A percentile compares a stretch with the other conserved stretches of the same genome.
phyloP scores from a whole-genome alignment of 2,888 invertebrate genomes.

The Chymomyza amoena region DNA sequence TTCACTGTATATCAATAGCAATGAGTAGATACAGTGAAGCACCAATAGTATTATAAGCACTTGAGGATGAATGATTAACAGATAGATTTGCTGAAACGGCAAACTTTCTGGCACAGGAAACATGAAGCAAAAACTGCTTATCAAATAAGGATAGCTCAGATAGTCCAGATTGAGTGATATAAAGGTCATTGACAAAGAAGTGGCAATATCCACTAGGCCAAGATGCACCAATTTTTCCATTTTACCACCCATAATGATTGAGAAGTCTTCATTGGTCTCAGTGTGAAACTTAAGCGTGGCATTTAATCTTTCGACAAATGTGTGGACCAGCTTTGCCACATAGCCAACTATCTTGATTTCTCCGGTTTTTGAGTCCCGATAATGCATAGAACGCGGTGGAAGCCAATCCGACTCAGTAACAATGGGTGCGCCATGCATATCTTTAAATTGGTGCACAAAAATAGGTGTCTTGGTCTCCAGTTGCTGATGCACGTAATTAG shows the following conservation, averaged over 20 bases:
- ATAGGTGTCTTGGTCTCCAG: background rate
- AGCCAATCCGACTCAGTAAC: slow-evolving; percentile 20
- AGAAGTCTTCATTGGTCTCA: background rate
- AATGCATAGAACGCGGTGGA: slow-evolving; percentile 25
- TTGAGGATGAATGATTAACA: slow-evolving; percentile 1
- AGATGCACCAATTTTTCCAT: background rate
- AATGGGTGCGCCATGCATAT: slow-evolving; percentile 23
- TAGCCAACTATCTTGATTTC: slow-evolving; percentile 22
- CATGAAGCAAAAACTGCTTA: slow-evolving; percentile 19
- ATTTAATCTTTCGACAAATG: slow-evolving; percentile 28
- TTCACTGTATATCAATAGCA: slow-evolving; percentile 14
- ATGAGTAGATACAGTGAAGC: slow-evolving; percentile 13
- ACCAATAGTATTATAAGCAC: slow-evolving; percentile 3
- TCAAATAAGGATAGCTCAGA: slow-evolving; percentile 21
- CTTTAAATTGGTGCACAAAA: slow-evolving; percentile 18
- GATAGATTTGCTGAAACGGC: slow-evolving; percentile 12
- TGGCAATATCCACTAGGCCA: slow-evolving; percentile 14
- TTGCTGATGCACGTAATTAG: background rate
- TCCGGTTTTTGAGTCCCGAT: slow-evolving; percentile 14
- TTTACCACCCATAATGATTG: background rate
- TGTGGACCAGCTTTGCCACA: slow-evolving; percentile 16
- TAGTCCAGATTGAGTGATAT: background rate
- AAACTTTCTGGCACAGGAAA: slow-evolving; percentile 13
- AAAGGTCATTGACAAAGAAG: background rate
- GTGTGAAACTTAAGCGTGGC: slow-evolving; percentile 21